Conservation (phyloP, 35 echinoderm and acorn worm genomes). For the Chiridota heheva region DNA sequence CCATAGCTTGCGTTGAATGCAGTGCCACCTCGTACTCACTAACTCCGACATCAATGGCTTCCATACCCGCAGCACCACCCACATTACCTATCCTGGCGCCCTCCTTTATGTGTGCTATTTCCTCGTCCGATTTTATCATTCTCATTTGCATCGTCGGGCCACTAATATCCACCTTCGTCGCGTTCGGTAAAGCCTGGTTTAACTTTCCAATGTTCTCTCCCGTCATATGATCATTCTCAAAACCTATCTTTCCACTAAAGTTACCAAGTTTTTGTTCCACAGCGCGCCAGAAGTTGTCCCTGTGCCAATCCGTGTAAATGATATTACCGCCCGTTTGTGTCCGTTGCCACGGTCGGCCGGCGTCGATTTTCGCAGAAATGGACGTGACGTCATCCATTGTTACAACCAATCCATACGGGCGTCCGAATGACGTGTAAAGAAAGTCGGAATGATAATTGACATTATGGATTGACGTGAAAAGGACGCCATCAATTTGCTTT, state of each 20-base stretch:
- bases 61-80: constrained; percentile 66
- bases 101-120: constrained; percentile 78
- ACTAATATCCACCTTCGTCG: constrained; percentile 60
- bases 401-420: constrained; percentile 51
- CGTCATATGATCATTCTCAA: constrained; percentile 84
- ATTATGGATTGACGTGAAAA: constrained; percentile 62
- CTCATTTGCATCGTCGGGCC: constrained; percentile 71
- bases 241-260: constrained; percentile 55
- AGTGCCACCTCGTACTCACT: constrained; percentile 77
- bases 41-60: constrained; percentile 66
- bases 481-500: constrained; percentile 40
- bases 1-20: constrained; percentile 61
- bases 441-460: constrained; percentile 69
- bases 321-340: constrained; percentile 56
- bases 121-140: constrained; percentile 81
- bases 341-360: constrained; percentile 72
- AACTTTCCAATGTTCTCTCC: constrained; percentile 61
- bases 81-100: constrained; percentile 68
- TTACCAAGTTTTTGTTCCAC: constrained; percentile 35
- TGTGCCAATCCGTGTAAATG: constrained; percentile 90
- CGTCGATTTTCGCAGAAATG: constrained; percentile 67
- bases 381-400: constrained; percentile 42
- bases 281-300: constrained; percentile 77
- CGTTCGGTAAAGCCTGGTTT: constrained; percentile 39
- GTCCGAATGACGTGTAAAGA: constrained; percentile 43